Evolutionary conservation across 2,113 vertebrate genomes (phyloP), one percentile per base, ranked within the genome.

Genomic region (Phaethornis superciliosus): DNA sequence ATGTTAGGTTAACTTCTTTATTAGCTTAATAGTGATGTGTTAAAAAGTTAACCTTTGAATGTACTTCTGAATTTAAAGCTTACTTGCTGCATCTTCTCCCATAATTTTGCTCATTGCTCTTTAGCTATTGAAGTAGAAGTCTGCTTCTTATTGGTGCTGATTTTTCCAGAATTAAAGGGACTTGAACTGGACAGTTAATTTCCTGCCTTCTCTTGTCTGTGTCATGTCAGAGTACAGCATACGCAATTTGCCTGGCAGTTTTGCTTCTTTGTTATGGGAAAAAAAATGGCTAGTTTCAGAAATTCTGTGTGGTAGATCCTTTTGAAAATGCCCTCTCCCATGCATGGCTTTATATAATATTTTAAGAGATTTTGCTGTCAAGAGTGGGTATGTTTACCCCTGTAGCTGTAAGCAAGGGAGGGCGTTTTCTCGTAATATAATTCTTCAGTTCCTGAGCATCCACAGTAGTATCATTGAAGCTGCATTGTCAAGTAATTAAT

Each of bases 191-290:
- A 68, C 15, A 72, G 62, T 72, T 64, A 47, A 42, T 92, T 69
- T 11, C 72, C 27, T 74, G 55, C 16, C 13, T 69, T 32, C 5
- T 81, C 7, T 52, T 84, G 21, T 72, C 26, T 28, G 30, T 83
- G 47, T 84, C 28, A 3, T 78, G 26, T 76, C 19, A 0, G 9
- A 46, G 24, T 44, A 28, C 17, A 59, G 32, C 0, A 0, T 23
- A 11, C 89, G 28, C 54, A 58, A 7, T 81, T 81, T 63, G 22
- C 60, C 35, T 74, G 35, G 17, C 17, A 24, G 33, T 70, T 62
- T 5, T 49, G 18, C 78, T 51, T 68, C 42, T 69, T 58, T 19
- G 3, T 35, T 79, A 18, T 2, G 44, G 51, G 54, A 40, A 70
- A 76, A 79, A 80, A 64, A 26, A 12, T 28, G 18, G 12, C 54